Percentiles rank a stretch among this genome's conserved stretches.
Evolutionary conservation across 2,113 vertebrate species (phyloP).

Genomic region (Felis catus): DNA sequence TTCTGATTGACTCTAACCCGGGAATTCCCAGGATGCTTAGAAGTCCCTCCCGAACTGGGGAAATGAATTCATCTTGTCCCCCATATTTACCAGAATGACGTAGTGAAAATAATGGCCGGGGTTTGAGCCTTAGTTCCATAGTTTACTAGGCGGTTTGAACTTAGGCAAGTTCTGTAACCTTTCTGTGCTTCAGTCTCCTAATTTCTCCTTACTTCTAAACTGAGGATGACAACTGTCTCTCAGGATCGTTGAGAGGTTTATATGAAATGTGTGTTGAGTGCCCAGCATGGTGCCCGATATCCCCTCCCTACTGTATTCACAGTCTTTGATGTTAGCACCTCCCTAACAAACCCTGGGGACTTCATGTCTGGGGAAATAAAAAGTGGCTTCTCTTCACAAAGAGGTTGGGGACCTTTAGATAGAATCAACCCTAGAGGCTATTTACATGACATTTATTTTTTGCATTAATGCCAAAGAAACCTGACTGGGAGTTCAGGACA

Average conservation of each 20-base stretch:
- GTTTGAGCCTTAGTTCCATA: background rate
- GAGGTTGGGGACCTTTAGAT: constrained; percentile 18
- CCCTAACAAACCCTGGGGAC: background rate
- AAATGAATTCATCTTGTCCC: constrained; percentile 1
- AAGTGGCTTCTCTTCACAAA: constrained; percentile 29
- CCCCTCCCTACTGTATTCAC: background rate
- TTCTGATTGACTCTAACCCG: constrained; percentile 2
- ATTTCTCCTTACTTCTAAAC: constrained; percentile 43
- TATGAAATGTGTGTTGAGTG: background rate
- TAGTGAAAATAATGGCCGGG: background rate
- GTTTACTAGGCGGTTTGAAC: background rate
- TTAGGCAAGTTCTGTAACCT: background rate
- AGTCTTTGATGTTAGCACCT: constrained; percentile 23
- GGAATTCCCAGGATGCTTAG: constrained; percentile 15
- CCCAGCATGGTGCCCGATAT: background rate
- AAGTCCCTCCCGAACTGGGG: background rate
- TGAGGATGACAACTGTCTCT: background rate
- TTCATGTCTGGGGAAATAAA: constrained; percentile 41
- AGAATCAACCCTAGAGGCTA: constrained; percentile 14
- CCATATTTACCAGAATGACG: background rate
- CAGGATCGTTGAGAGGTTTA: background rate
- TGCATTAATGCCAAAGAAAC: constrained; percentile 47
- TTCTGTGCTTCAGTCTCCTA: background rate
- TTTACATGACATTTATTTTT: constrained; percentile 64
- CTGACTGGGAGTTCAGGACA: constrained; percentile 36